Evolutionary conservation across 35 echinoderm and acorn worm genomes (phyloP), one percentile per base, ranked within the genome.

Genomic region (Apostichopus parvimensis): DNA sequence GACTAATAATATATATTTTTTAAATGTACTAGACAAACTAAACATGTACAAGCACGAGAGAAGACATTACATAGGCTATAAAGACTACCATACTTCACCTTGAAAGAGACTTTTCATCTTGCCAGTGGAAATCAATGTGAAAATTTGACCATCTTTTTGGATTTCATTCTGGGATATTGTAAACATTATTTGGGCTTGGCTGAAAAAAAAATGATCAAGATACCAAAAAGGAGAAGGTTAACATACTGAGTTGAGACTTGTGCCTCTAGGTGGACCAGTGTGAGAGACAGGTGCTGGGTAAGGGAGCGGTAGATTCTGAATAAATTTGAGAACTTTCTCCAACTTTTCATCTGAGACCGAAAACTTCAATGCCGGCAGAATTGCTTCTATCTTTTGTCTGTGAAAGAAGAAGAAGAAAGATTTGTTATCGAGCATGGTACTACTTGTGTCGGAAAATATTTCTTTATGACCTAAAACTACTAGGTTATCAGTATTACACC

Each of bases 371-470:
- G 97, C 94, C 18, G 97, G 97, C 61, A 99, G 93, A 26, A 99
- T 95, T 13, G 97, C 97, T 92, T 99, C 97, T 61, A 99, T 78
- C 81, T 99, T 99, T 61, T 94, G 93, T 65, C 97, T 99, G 90
- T 17, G 73, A 57, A 77, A 56, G 2, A 52, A 93, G 78, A 26
- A 65, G 34, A 83, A 58, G n/a, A 13, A 83, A 79, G 5, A 79
- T 22, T 61, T 45, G 34, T 45, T 45, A 45, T 28, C 26, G 26
- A 28, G 26, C 26, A 28, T 28, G 26, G 26, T 28, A 28, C 26
- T 1, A 28, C 1, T 28, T 28, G 26, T 1, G 1, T 28, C 26
- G 26, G 26, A 1, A 1, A 28, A 28, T 28, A 28, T 28, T 1
- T 1, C 26, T 28, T 1, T 28, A 28, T 28, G 26, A 28, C 26